phyloP scores from a whole-genome alignment of 1,140 invertebrate genomes.

The Tetranychus urticae region DNA sequence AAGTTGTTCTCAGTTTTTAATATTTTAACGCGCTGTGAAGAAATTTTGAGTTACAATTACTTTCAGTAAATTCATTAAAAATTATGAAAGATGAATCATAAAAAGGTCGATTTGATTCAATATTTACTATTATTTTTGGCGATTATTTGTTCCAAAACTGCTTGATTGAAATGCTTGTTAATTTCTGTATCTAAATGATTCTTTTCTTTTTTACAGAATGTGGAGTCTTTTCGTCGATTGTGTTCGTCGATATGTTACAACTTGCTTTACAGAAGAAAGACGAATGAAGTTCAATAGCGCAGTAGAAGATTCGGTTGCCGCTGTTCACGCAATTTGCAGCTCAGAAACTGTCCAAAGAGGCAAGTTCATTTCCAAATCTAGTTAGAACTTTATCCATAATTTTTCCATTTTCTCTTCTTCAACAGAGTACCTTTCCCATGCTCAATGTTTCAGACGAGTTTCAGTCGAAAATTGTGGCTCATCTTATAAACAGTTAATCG shows the following conservation, averaged over 20 bases:
- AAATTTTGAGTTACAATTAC: too few species aligned
- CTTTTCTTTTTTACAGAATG: neutral
- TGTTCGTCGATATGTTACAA: conserved; percentile 12
- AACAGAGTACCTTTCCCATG: conserved; percentile 13
- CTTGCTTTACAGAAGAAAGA: conserved; percentile 12
- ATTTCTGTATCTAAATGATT: too few species aligned
- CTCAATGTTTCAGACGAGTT: conserved; percentile 13
- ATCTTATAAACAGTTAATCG: conserved; percentile 12
- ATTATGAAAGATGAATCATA: too few species aligned
- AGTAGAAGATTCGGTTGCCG: conserved; percentile 14
- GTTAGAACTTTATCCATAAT: neutral
- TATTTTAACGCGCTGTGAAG: too few species aligned
- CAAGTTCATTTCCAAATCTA: neutral
- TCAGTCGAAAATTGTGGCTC: conserved; percentile 13
- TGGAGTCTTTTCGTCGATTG: conserved; percentile 11
- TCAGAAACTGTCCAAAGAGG: conserved; percentile 15
- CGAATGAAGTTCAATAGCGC: conserved; percentile 14
- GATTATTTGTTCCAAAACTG: too few species aligned
- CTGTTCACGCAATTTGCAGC: conserved; percentile 16
- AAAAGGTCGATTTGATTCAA: too few species aligned
- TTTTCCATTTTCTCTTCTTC: neutral
- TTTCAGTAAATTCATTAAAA: too few species aligned
- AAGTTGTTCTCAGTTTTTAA: too few species aligned
- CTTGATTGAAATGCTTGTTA: too few species aligned
- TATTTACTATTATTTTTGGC: too few species aligned